These are phyloP conservation scores for Candidula unifasciata DNA, from an alignment of 2,888 invertebrate genomes.

Conservation along the genomic window DNA sequence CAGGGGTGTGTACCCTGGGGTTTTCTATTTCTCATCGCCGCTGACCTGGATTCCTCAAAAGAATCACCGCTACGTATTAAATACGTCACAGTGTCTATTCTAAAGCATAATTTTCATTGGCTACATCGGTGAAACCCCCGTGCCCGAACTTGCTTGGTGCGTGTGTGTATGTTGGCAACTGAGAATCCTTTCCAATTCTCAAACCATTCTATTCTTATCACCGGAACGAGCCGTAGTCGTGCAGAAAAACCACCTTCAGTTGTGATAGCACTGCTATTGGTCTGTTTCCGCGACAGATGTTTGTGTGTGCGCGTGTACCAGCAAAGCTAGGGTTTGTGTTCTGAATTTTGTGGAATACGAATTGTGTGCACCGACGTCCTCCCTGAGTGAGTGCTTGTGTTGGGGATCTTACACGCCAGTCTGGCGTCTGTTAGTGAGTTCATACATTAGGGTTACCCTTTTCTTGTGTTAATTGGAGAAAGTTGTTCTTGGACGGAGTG, in stretches of 20 bases:
- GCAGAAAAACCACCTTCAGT: background rate
- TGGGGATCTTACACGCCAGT: too few species aligned
- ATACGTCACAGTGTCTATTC: background rate
- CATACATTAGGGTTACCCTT: too few species aligned
- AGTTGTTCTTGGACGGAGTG: too few species aligned
- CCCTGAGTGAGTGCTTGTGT: background rate
- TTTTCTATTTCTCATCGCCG: background rate
- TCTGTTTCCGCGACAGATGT: constrained; percentile 22
- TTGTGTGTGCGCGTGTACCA: background rate
- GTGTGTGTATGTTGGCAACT: background rate
- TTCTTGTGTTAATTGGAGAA: too few species aligned
- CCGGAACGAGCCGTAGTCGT: background rate
- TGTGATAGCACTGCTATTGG: constrained; percentile 12
- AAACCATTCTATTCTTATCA: background rate
- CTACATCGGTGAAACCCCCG: constrained; percentile 6
- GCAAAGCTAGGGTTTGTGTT: background rate
- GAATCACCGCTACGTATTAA: background rate
- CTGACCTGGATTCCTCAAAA: constrained; percentile 11
- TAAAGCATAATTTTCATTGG: background rate
- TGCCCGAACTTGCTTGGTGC: too few species aligned
- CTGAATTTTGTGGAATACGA: background rate
- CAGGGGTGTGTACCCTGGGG: background rate
- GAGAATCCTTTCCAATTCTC: background rate
- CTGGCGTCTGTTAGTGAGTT: too few species aligned
- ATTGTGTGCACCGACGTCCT: background rate